These are phyloP conservation scores for Rhombomys opimus DNA, from an alignment of 2,113 vertebrate species.

Conservation along the genomic window DNA sequence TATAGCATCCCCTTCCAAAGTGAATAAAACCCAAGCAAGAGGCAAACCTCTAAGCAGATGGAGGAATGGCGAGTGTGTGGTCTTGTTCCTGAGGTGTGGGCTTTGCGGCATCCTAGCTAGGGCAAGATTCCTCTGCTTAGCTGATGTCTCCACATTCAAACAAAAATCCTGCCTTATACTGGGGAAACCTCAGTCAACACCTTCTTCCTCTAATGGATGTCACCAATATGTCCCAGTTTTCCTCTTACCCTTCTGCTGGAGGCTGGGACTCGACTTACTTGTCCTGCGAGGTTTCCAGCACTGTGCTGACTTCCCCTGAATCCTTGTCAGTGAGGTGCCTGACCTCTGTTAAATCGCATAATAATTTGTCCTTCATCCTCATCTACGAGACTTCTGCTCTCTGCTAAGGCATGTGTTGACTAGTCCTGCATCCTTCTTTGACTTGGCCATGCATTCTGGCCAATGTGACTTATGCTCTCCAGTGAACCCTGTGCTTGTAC, in stretches of 20 bases:
- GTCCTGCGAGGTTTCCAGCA: background rate
- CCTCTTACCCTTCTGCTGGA: background rate
- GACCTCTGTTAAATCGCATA: background rate
- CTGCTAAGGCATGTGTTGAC: background rate
- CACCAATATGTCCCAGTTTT: background rate
- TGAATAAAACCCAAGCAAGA: background rate
- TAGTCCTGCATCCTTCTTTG: background rate
- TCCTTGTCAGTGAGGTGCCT: background rate
- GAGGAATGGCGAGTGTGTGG: background rate
- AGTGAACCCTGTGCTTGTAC: background rate
- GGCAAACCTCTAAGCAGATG: background rate
- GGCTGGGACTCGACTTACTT: background rate
- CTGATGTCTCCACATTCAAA: background rate
- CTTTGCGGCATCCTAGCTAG: background rate
- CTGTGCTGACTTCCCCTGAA: background rate
- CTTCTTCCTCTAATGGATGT: background rate
- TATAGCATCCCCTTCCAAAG: no score
- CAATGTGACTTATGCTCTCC: background rate
- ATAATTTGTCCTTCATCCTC: background rate
- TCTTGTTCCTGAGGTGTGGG: background rate
- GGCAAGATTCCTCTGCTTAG: background rate
- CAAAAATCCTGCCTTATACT: background rate
- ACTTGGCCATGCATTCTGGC: background rate
- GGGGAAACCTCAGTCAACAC: background rate
- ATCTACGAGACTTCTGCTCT: background rate